These are phyloP conservation scores for Clarias pachynema DNA, from an alignment of 2,797 vertebrate species.

Conservation along the genomic window DNA sequence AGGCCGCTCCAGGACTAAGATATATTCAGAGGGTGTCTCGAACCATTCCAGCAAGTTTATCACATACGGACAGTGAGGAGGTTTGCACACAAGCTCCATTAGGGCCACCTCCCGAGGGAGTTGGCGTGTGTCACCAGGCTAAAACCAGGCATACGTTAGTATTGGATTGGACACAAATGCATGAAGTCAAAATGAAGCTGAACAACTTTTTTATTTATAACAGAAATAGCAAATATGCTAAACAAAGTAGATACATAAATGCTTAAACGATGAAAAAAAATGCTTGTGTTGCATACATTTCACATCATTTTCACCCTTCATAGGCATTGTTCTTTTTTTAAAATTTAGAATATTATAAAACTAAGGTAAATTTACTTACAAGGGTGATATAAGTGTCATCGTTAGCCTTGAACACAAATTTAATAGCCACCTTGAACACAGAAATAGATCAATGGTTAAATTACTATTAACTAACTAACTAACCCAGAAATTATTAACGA, in stretches of 20 bases:
- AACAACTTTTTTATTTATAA: background rate
- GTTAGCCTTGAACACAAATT: background rate
- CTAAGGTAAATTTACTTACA: background rate
- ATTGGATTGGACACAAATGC: background rate
- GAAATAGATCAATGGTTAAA: background rate
- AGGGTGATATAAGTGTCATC: background rate
- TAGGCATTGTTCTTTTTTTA: background rate
- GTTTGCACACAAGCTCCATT: background rate
- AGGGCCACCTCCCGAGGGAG: background rate
- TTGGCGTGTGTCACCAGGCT: background rate
- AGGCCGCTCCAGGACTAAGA: background rate
- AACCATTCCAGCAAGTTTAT: constrained; percentile 5
- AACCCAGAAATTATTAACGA: background rate
- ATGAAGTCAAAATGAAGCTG: background rate
- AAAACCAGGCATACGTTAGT: background rate
- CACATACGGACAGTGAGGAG: background rate
- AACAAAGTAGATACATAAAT: background rate
- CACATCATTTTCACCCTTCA: background rate
- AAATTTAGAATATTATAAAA: background rate
- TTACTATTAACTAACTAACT: background rate
- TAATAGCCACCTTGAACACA: constrained; percentile 11
- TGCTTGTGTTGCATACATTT: too few species aligned
- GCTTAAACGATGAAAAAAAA: background rate
- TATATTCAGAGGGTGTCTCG: background rate
- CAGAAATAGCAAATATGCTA: too few species aligned